phyloP scores from a whole-genome alignment of 2,888 invertebrate species.

The Empis stercorea region DNA sequence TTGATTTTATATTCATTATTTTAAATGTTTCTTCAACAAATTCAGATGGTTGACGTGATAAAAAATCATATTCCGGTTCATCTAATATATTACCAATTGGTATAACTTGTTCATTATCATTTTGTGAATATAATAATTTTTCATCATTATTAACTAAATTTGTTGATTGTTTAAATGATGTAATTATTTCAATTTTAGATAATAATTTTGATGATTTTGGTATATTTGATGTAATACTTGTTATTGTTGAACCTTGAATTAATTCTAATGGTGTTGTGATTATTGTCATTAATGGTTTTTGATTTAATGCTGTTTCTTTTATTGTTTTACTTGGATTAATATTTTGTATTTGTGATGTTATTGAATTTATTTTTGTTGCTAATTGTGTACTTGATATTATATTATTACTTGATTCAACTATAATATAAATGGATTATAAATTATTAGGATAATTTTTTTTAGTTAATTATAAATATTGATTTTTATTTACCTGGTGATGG shows the following conservation, averaged over 20 bases:
- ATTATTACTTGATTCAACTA: no score
- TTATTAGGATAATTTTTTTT: no score
- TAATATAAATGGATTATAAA: no score
- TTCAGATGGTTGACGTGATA: conserved; percentile 73
- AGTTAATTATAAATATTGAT: no score
- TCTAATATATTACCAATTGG: conserved; percentile 59
- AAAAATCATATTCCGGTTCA: conserved; percentile 72
- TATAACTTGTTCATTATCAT: conserved; percentile 40
- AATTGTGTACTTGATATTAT: no score
- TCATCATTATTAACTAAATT: conserved; percentile 11
- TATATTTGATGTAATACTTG: conserved; percentile 7
- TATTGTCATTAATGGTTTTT: no score
- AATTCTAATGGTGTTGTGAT: no score
- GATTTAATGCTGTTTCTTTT: no score
- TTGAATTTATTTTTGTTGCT: no score
- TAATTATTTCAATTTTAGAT: conserved; percentile 27
- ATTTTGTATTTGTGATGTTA: no score
- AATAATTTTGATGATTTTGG: conserved; percentile 36
- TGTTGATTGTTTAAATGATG: conserved; percentile 14
- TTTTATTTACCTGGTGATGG: conserved; percentile 48
- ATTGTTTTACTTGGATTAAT: no score
- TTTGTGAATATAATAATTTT: background rate
- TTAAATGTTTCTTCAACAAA: conserved; percentile 75
- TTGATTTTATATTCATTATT: conserved; percentile 66
- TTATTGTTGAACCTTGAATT: no score